These are phyloP conservation scores for Coregonus ussuriensis DNA, from an alignment of 2,797 vertebrate species.

Conservation along the genomic window DNA sequence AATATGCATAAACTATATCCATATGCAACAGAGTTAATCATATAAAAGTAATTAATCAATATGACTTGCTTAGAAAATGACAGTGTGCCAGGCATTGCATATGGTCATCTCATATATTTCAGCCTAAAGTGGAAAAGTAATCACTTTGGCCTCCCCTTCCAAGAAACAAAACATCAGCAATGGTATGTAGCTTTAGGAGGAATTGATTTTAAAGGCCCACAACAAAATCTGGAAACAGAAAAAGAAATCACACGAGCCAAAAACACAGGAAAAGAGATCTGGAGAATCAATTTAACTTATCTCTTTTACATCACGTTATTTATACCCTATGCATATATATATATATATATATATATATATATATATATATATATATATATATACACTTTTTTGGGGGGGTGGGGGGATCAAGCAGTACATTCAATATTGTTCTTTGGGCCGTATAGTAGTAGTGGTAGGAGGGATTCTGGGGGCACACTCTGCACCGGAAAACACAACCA, in stretches of 20 bases:
- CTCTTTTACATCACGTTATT: conserved; percentile 63
- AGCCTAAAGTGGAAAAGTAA: conserved; percentile 63
- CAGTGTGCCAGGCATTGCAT: neutral
- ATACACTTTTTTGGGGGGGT: too few relatives aligned
- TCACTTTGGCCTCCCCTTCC: conserved; percentile 51
- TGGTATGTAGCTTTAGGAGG: conserved; percentile 68
- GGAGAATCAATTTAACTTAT: conserved; percentile 66
- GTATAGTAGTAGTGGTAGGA: conserved; percentile 49
- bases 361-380: too few relatives aligned
- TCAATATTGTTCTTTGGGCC: neutral
- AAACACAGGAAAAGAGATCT: conserved; percentile 49
- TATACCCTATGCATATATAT: conserved; percentile 23
- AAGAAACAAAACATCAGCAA: conserved; percentile 59
- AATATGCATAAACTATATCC: neutral
- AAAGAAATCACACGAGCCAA: conserved; percentile 42
- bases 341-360: too few relatives aligned
- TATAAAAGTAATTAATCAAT: conserved; percentile 54
- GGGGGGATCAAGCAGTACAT: neutral
- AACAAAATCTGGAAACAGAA: conserved; percentile 53
- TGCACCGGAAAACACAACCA: conserved; percentile 53
- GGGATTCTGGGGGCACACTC: conserved; percentile 61
- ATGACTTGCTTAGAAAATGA: conserved; percentile 2
- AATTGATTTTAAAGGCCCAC: conserved; percentile 67
- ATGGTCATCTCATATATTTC: conserved; percentile 63
- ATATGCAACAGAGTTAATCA: neutral